Base-by-base conservation (phyloP, 2,797 vertebrate genomes). In the Choloepus didactylus region DNA sequence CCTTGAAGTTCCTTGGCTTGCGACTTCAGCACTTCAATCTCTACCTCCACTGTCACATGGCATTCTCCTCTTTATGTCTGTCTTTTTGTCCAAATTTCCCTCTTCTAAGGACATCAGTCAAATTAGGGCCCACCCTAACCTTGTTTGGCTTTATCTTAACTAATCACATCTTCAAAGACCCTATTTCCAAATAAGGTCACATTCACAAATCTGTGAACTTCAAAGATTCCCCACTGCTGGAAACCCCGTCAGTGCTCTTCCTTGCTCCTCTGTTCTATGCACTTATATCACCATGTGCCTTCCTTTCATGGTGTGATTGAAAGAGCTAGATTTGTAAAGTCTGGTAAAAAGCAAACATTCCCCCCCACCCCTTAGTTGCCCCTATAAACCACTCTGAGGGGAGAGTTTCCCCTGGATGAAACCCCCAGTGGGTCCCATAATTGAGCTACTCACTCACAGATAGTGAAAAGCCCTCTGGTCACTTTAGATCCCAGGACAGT, bases 281-380 rank as follows among this genome's bases (percentile, higher is more conserved):
- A 59, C 31, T 5, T 27, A 41, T 0, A 8, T 12, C 2, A 23
- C 19, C 15, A 10, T 10, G n/a, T 2, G 31, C 27, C 46, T 92
- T 31, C 49, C 35, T 67, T 83, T 83, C 56, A 75, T 18, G 4
- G 31, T 72, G 2, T 41, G 59, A 64, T 15, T 66, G 62, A 72
- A 86, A 94, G 56, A 4, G 44, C 49, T 76, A 38, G 31, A 82
- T 66, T 77, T 70, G 23, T 75, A 92, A 38, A 87, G 23, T 15
- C 44, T 21, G 59, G 7, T 90, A 54, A 54, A 91, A 87, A 59
- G 81, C 25, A 80, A 84, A 64, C 4, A n/a, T 38, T 35, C 29
- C 27, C 19, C 6, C 29, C 29, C 21, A 11, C 6, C 6, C 49
- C 27, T 59, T 2, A 6, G 62, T 15, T 82, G 21, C 5, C 27